phyloP scores from a whole-genome alignment of 2,888 invertebrate species.

The Troglohyphantes excavatus region DNA sequence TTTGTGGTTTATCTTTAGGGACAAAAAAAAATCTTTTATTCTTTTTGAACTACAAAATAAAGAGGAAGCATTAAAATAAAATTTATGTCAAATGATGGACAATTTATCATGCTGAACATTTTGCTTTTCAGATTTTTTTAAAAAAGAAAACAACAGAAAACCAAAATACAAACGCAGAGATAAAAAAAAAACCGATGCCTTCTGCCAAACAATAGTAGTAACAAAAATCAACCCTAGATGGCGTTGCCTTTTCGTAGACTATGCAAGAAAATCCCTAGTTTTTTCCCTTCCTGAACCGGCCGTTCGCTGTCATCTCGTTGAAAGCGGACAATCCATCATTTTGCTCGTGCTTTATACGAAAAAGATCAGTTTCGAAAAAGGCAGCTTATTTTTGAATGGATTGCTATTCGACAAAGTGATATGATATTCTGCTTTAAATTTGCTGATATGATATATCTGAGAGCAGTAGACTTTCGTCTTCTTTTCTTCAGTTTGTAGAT shows the following conservation, averaged over 20 bases:
- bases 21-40: not conserved
- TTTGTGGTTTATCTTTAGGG: slow-evolving; percentile 39
- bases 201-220: slow-evolving; percentile 28
- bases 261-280: slow-evolving; percentile 27
- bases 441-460: slow-evolving; percentile 71
- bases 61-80: slow-evolving; percentile 54
- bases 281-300: slow-evolving; percentile 43
- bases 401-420: slow-evolving; percentile 76
- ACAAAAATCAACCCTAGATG: slow-evolving; percentile 64
- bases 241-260: slow-evolving; percentile 37
- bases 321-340: slow-evolving; percentile 73
- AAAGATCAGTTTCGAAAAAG: slow-evolving; percentile 76
- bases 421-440: slow-evolving; percentile 77
- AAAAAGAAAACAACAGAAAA: slow-evolving; percentile 10
- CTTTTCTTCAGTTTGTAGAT: not conserved
- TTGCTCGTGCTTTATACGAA: slow-evolving; percentile 72
- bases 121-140: slow-evolving; percentile 26
- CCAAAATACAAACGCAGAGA: not conserved
- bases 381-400: slow-evolving; percentile 75
- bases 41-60: not conserved
- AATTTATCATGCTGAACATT: slow-evolving; percentile 60
- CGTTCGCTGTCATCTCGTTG: slow-evolving; percentile 71
- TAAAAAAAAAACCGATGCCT: not conserved
- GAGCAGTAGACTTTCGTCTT: slow-evolving; percentile 33
- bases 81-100: slow-evolving; percentile 67